phyloP scores from a whole-genome alignment of 2,888 invertebrate genomes.

The Chrysina gloriosa region DNA sequence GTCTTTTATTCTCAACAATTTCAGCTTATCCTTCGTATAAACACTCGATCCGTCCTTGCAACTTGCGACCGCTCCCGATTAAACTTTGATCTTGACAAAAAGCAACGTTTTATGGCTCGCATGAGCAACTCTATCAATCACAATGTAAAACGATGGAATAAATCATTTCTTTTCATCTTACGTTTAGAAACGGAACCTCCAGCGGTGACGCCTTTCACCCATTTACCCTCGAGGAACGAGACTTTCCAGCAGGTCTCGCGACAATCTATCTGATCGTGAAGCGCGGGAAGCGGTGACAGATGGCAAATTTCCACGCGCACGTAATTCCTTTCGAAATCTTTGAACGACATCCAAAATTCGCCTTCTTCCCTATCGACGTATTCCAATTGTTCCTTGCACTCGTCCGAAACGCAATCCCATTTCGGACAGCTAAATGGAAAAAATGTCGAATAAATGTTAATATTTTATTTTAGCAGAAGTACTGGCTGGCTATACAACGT shows the following conservation, averaged over 20 bases:
- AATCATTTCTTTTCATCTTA: no score
- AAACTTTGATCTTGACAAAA: no score
- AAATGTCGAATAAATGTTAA: background rate
- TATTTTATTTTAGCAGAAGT: no score
- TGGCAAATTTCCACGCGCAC: constrained; percentile 6
- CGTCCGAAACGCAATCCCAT: background rate
- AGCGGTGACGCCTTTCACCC: constrained; percentile 20
- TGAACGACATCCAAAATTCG: constrained; percentile 26
- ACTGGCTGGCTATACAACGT: no score
- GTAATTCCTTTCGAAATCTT: constrained; percentile 15
- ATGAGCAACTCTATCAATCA: no score
- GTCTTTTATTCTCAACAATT: no score
- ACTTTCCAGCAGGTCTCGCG: background rate
- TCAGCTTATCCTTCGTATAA: no score
- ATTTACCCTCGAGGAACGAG: constrained; percentile 17
- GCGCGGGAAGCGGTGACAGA: background rate
- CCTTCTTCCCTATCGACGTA: background rate
- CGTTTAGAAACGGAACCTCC: background rate
- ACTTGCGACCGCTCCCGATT: no score
- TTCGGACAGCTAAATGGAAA: background rate
- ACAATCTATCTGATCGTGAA: background rate
- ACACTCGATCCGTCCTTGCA: no score
- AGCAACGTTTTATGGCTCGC: no score
- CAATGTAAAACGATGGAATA: no score
- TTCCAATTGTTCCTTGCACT: background rate